These are phyloP conservation scores for Agrochola macilenta DNA, from an alignment of 2,888 invertebrate species.

Conservation along the genomic window DNA sequence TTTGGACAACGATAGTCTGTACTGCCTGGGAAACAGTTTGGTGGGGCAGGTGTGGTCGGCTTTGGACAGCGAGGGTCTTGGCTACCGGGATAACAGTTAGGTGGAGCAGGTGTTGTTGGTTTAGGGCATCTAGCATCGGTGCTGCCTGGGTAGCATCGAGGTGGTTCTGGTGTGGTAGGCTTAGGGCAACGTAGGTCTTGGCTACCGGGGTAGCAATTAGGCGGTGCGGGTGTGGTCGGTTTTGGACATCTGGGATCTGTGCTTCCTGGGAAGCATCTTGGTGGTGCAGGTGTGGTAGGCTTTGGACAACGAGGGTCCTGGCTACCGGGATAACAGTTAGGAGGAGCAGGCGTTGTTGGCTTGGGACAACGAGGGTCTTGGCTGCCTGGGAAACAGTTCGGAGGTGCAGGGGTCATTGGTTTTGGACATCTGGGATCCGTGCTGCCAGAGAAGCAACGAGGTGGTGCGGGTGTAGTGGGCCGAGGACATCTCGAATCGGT, in stretches of 20 bases:
- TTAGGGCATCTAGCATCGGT: conserved; percentile 64
- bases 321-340: conserved; percentile 64
- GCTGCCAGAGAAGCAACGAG: conserved; percentile 69
- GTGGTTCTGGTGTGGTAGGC: background rate
- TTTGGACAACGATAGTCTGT: too few species aligned
- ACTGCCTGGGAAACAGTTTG: too few species aligned
- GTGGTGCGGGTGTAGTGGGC: conserved; percentile 66
- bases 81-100: conserved; percentile 71
- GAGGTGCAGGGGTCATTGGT: conserved; percentile 68
- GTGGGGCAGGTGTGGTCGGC: too few species aligned
- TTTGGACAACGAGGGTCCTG: conserved; percentile 72
- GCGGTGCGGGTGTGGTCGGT: conserved; percentile 71
- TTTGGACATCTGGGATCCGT: conserved; percentile 64
- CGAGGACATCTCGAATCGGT: conserved; percentile 48
- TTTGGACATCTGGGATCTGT: conserved; percentile 67
- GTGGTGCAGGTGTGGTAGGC: conserved; percentile 61
- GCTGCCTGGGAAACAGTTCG: conserved; percentile 71
- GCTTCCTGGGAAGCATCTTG: conserved; percentile 69
- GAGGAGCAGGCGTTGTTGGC: conserved; percentile 62
- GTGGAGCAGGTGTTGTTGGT: conserved; percentile 68
- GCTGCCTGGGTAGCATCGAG: conserved; percentile 5
- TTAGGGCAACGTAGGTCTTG: conserved; percentile 68
- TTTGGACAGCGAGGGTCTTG: too few species aligned
- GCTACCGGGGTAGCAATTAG: conserved; percentile 69
- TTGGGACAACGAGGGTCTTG: conserved; percentile 67